Conservation (phyloP, 2,888 invertebrate genomes). For the Polydrusus tereticollis region DNA sequence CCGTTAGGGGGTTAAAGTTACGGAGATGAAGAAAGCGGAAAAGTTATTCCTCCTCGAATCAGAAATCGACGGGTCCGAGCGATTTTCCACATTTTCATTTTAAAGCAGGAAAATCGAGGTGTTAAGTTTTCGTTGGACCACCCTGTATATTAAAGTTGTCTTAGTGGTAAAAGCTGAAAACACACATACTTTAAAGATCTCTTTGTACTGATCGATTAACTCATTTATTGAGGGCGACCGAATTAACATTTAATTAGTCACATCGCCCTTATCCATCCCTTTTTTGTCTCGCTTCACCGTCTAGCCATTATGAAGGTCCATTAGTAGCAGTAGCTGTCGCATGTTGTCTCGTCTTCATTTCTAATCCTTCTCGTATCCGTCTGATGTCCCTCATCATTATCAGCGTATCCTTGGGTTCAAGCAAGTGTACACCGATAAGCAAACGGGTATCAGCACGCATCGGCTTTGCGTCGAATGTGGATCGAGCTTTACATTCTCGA, state of each 20-base stretch:
- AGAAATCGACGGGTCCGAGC: too few relatives aligned
- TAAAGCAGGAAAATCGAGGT: too few relatives aligned
- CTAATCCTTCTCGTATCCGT: conserved; percentile 7
- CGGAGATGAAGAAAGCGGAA: too few relatives aligned
- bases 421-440: conserved; percentile 15
- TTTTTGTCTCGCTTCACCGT: neutral
- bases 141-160: too few relatives aligned
- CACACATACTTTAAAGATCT: too few relatives aligned
- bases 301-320: neutral
- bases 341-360: conserved; percentile 3
- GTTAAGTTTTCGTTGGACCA: too few relatives aligned
- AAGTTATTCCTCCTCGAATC: too few relatives aligned
- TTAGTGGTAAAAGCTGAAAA: too few relatives aligned
- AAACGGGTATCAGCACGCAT: conserved; percentile 22
- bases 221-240: neutral
- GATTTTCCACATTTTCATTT: too few relatives aligned
- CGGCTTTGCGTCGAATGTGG: conserved; percentile 41
- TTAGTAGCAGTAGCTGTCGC: neutral
- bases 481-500: conserved; percentile 22
- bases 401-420: conserved; percentile 13
- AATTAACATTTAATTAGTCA: conserved; percentile 14
- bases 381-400: conserved; percentile 13
- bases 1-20: too few relatives aligned
- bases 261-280: neutral
- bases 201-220: neutral